phyloP scores from a whole-genome alignment of 30 jellyfish, hydroid and myxozoan species.

The Cassiopea xamachana region DNA sequence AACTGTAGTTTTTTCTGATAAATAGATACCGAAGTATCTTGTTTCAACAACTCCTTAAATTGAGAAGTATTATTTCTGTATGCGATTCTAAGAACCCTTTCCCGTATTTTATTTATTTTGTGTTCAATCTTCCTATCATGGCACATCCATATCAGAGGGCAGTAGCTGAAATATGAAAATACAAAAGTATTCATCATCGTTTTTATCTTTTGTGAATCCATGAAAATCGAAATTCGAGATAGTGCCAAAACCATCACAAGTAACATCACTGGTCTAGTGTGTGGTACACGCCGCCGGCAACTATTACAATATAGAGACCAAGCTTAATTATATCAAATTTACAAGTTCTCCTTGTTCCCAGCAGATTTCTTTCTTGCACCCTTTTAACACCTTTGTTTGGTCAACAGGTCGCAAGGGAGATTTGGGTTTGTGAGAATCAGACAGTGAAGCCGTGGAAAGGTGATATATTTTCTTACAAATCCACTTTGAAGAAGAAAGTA shows the following conservation, averaged over 20 bases:
- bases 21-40: neutral
- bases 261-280: too few relatives aligned
- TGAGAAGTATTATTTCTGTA: neutral
- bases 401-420: constrained; percentile 95
- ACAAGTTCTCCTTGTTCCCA: too few relatives aligned
- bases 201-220: neutral
- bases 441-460: constrained; percentile 96
- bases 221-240: neutral
- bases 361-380: neutral
- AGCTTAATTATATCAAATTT: too few relatives aligned
- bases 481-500: constrained; percentile 74
- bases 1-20: neutral
- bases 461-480: constrained; percentile 85
- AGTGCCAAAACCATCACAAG: too few relatives aligned
- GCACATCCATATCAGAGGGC: neutral
- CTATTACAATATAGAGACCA: too few relatives aligned
- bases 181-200: neutral
- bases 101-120: neutral
- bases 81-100: neutral
- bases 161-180: too few relatives aligned
- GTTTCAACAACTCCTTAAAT: neutral
- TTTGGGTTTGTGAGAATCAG: constrained; percentile 97
- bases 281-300: too few relatives aligned
- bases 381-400: neutral
- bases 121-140: neutral